Base-by-base conservation (phyloP, 2,888 invertebrate species). In the Drosophila percnosoma region DNA sequence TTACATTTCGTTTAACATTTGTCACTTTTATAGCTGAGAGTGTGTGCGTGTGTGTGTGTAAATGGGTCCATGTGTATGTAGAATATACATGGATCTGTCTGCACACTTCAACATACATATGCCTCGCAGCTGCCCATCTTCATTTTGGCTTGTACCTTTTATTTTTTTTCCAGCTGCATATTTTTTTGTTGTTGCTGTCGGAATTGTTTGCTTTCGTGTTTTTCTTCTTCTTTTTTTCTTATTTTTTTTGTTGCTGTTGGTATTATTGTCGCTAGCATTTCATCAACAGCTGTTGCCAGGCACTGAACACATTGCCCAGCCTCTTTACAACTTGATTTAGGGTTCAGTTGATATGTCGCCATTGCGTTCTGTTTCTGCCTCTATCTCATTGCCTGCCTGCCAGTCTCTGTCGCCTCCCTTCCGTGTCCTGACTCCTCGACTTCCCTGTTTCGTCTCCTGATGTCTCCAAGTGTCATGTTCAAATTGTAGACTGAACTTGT, bases 1-100 rank as follows among this genome's bases (percentile, higher is more conserved):
- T 89, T 81, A 86, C 90, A 89, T 90, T 89, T 90, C 87, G 87
- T 83, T 87, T 89, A 87, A 87, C 87, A 87, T 87, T 90, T 87
- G 90, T 87, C 87, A 90, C 87, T 90, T 87, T 87, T 87, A 89
- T 89, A 87, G 90, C 87, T 63, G 69, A 69, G 65, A 59, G 49
- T 34, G 65, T 68, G 38, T 63, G 55, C 53, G 60, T 52, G 29
- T 15, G 66, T 29, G 52, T 53, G 52, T 55, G 58, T 61, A 51
- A 36, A 49, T 63, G 61, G 34, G 48, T 59, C 29, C 62, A 52
- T 63, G 53, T 65, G 64, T 62, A 57, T 71, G 45, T 57, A 57
- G 45, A 45, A 21, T 75, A 58, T 67, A 57, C 27, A 21, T 73
- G 51, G 57, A 29, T 59, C 59, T 71, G 65, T 73, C 68, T 80